These are phyloP conservation scores for Watsonalla binaria DNA, from an alignment of 2,888 invertebrate species.

Conservation along the genomic window DNA sequence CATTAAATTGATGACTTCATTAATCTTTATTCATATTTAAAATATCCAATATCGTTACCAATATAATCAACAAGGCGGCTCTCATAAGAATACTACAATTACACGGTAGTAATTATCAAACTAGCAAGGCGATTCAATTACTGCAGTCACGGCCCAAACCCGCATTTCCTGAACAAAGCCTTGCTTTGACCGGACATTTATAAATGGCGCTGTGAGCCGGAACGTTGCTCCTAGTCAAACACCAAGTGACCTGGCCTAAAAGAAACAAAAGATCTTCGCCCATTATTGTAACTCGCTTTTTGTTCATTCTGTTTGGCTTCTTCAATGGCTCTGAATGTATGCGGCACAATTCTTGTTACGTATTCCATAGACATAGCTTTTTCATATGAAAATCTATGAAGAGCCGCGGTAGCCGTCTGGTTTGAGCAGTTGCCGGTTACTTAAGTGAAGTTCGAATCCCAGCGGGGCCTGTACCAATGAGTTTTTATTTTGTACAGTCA, in stretches of 20 bases:
- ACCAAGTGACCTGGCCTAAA: constrained; percentile 6
- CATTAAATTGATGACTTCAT: too few relatives aligned
- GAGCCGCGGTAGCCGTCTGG: too few relatives aligned
- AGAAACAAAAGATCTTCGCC: constrained; percentile 6
- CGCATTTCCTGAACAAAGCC: constrained; percentile 7
- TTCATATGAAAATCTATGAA: too few relatives aligned
- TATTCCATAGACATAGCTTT: background rate
- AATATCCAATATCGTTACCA: too few relatives aligned
- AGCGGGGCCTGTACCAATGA: too few relatives aligned
- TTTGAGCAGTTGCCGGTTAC: too few relatives aligned
- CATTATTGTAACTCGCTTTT: background rate
- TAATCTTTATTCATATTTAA: too few relatives aligned
- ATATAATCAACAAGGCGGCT: too few relatives aligned
- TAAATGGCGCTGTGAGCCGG: constrained; percentile 12
- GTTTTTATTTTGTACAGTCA: too few relatives aligned
- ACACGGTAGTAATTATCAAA: constrained; percentile 17
- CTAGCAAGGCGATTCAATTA: constrained; percentile 20
- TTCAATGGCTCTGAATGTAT: background rate
- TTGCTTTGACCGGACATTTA: constrained; percentile 13
- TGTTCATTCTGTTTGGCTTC: background rate
- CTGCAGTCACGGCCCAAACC: constrained; percentile 1
- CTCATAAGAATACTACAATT: too few relatives aligned
- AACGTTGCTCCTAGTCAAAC: constrained; percentile 6
- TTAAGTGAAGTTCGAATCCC: too few relatives aligned
- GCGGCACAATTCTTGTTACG: background rate